Evolutionary conservation across 2,888 invertebrate species (phyloP).

Genomic region (Brenthis ino): DNA sequence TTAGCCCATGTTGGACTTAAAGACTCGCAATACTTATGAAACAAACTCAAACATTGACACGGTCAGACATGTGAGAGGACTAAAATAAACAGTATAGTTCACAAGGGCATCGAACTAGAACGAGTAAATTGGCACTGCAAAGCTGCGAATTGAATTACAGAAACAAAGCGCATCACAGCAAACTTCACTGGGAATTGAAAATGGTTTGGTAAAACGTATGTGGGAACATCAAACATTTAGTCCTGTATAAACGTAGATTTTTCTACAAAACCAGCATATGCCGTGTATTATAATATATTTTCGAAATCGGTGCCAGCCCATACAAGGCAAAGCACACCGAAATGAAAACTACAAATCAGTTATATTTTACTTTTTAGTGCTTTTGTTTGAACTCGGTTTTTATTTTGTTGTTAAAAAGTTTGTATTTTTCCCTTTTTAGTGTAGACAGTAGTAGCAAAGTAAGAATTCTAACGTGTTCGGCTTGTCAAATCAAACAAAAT

Average conservation of each 20-base stretch:
- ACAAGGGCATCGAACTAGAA: constrained; percentile 60
- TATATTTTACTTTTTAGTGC: too few species aligned
- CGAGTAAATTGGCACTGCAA: constrained; percentile 43
- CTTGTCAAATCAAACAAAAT: too few species aligned
- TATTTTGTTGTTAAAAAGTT: too few species aligned
- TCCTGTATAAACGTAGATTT: constrained; percentile 30
- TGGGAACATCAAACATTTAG: constrained; percentile 3
- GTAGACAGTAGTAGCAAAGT: too few species aligned
- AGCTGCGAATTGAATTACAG: constrained; percentile 36
- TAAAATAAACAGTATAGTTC: constrained; percentile 49
- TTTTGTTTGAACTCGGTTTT: too few species aligned
- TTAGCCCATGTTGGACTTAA: constrained; percentile 14
- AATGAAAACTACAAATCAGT: too few species aligned
- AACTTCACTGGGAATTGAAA: neutral
- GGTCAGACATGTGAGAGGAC: constrained; percentile 52
- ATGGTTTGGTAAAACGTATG: neutral
- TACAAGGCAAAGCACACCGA: too few species aligned
- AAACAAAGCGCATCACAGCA: constrained; percentile 31
- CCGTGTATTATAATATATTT: too few species aligned
- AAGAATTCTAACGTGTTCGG: too few species aligned
- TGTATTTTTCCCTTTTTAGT: too few species aligned
- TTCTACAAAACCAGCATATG: too few species aligned
- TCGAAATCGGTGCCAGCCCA: too few species aligned
- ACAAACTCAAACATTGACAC: constrained; percentile 45
- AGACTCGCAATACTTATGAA: constrained; percentile 33